A percentile compares a stretch with the other conserved stretches of the same genome.
phyloP scores from a whole-genome alignment of 2,888 invertebrate genomes.

The Drosophila dives region DNA sequence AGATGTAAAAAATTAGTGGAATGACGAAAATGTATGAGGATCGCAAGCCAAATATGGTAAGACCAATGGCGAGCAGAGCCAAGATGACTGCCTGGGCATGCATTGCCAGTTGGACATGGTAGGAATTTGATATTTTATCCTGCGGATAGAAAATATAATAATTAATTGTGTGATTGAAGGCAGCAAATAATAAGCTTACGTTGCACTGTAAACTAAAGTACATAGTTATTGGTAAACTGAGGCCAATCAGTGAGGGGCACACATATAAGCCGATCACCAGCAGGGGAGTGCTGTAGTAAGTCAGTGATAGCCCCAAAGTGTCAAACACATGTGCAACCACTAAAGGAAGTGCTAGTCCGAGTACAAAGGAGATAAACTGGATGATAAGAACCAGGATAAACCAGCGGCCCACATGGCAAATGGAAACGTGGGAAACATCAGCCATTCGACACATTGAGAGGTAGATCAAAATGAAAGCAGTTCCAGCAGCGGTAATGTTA shows the following conservation, averaged over 20 bases:
- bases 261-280: slow-evolving; percentile 84
- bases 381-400: slow-evolving; percentile 31
- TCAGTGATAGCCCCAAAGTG: slow-evolving; percentile 84
- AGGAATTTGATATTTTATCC: slow-evolving; percentile 67
- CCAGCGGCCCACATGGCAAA: slow-evolving; percentile 52
- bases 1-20: slow-evolving; percentile 78
- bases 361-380: slow-evolving; percentile 63
- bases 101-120: slow-evolving; percentile 77
- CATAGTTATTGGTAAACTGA: slow-evolving; percentile 72
- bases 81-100: slow-evolving; percentile 80
- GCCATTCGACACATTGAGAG: slow-evolving; percentile 75
- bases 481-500: slow-evolving; percentile 80
- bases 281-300: slow-evolving; percentile 87
- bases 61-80: slow-evolving; percentile 58
- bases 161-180: no score
- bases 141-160: slow-evolving; percentile 24
- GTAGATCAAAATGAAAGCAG: slow-evolving; percentile 77
- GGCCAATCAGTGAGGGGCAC: slow-evolving; percentile 81
- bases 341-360: slow-evolving; percentile 79
- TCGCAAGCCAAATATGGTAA: slow-evolving; percentile 70
- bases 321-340: slow-evolving; percentile 83
- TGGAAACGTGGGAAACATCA: slow-evolving; percentile 35
- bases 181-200: slow-evolving; percentile 49
- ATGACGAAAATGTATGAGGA: slow-evolving; percentile 77
- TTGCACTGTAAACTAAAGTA: slow-evolving; percentile 68